phyloP scores from a whole-genome alignment of 2,888 invertebrate species.

The Noctua janthe region DNA sequence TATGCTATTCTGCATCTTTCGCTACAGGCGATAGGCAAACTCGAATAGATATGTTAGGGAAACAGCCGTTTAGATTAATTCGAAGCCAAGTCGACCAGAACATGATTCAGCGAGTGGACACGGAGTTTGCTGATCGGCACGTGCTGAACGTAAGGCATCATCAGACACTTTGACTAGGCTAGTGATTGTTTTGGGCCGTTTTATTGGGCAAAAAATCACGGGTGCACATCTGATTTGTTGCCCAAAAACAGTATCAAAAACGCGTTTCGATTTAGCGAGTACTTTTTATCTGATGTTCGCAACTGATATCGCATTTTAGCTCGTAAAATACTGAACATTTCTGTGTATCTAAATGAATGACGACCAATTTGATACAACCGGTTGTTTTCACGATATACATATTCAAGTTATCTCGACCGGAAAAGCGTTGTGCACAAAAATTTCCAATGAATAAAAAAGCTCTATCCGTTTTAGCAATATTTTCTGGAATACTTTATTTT shows the following conservation, averaged over 20 bases:
- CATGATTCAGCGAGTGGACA: not conserved
- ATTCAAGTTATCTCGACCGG: constrained; percentile 25
- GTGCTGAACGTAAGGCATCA: not conserved
- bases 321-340: constrained; percentile 7
- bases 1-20: not conserved
- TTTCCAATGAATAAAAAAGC: constrained; percentile 23
- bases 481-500: constrained; percentile 7
- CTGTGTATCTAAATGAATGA: constrained; percentile 16
- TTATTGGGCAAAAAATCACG: not conserved
- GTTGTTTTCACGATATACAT: constrained; percentile 11
- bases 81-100: not conserved
- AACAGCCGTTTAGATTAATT: not conserved
- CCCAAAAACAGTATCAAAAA: not conserved
- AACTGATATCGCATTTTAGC: not conserved
- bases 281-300: not conserved
- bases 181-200: not conserved
- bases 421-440: constrained; percentile 37
- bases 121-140: not conserved
- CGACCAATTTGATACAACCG: constrained; percentile 10
- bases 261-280: not conserved
- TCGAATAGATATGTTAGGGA: not conserved
- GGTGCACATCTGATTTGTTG: not conserved
- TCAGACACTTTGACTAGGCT: not conserved
- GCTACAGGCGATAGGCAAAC: not conserved
- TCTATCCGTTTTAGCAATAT: constrained; percentile 20